phyloP scores from a whole-genome alignment of 2,113 vertebrate species.

The Thinocorus orbignyianus region DNA sequence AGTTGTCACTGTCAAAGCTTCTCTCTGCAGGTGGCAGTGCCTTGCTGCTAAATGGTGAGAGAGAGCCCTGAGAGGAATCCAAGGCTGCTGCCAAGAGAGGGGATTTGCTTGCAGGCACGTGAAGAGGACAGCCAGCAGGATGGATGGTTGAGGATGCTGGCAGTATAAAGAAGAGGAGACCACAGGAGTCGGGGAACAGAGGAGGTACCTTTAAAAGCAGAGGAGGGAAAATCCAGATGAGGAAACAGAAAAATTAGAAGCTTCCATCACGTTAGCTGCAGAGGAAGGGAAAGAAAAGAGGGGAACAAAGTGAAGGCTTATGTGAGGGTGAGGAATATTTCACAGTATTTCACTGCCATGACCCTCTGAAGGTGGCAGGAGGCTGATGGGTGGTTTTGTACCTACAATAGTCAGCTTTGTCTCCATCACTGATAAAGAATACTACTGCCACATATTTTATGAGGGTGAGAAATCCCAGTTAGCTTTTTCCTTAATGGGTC shows the following conservation, averaged over 20 bases:
- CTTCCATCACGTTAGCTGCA: not conserved
- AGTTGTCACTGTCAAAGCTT: not conserved
- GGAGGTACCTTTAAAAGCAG: not conserved
- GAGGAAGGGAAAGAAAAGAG: not conserved
- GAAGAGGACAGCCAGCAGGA: not conserved
- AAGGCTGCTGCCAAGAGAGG: not conserved
- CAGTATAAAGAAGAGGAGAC: not conserved
- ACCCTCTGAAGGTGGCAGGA: not conserved
- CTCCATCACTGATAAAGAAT: not conserved
- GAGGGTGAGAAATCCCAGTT: not conserved
- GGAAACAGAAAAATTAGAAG: not conserved
- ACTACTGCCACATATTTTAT: not conserved
- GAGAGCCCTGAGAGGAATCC: not conserved
- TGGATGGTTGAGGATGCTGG: not conserved
- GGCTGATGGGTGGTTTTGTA: not conserved
- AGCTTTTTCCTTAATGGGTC: not conserved
- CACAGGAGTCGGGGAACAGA: not conserved
- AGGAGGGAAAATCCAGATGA: not conserved
- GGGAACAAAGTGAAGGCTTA: not conserved
- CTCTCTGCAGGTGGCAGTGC: slow-evolving; percentile 43
- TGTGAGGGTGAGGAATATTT: not conserved
- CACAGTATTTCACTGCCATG: not conserved
- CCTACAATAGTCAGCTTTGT: not conserved
- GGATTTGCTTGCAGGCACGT: not conserved
- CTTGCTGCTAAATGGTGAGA: not conserved